Evolutionary conservation across 1,140 invertebrate species (phyloP), one percentile per base, ranked within the genome.

Genomic region (Sitobion miscanthi): DNA sequence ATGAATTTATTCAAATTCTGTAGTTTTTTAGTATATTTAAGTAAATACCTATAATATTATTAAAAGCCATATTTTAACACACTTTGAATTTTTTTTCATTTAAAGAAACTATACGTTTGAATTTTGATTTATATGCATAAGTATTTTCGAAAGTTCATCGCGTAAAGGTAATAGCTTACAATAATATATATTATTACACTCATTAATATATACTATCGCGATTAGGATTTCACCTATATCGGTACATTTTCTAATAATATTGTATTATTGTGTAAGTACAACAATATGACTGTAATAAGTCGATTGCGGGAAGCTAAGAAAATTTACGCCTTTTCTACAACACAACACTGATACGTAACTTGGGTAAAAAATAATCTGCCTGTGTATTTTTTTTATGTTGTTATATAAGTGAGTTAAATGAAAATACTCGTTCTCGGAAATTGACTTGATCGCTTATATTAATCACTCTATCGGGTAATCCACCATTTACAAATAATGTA

Each of bases 401-500:
- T n/a, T 77, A n/a, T 69, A 69, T 69, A 69, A n/a, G 30, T 77
- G 5, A 77, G 62, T 77, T 6, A 77, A n/a, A 77, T 77, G 62
- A 77, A 77, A 77, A n/a, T n/a, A 77, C n/a, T 77, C 30, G 62
- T 77, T 77, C 30, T 77, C 30, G 4, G 62, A 77, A 77, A 77
- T n/a, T 30, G 30, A n/a, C 62, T 77, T 17, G 62, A n/a, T n/a
- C 62, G n/a, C 0, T 69, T 77, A n/a, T 6, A n/a, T 77, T 14
- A 77, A 30, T 62, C 57, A 62, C 57, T 30, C 1, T 62, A 62
- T 30, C 57, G 11, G 49, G 49, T 30, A 62, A 77, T 35, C 62
- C n/a, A 77, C 62, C 14, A 77, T 77, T 77, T 77, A 77, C 62
- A 77, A 77, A 77, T 77, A 77, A n/a, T 77, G 30, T 77, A n/a